Conservation (phyloP, 2,113 vertebrate species). For the Eulemur rufifrons region DNA sequence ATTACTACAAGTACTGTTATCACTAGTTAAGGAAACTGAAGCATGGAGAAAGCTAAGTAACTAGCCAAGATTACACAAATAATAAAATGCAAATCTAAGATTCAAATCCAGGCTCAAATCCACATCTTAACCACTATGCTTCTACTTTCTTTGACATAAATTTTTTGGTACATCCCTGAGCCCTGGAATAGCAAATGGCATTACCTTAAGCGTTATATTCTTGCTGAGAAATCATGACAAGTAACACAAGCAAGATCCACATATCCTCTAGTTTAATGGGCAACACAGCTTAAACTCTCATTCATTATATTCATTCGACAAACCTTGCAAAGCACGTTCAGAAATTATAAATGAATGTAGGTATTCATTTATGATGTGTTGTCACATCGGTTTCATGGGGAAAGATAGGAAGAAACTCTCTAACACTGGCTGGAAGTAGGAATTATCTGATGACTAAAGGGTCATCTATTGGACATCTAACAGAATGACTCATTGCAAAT, state of each 20-base stretch:
- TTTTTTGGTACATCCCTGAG: not conserved
- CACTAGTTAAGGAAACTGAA: not conserved
- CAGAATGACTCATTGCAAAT: not conserved
- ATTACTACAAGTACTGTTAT: not conserved
- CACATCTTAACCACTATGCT: not conserved
- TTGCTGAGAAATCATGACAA: not conserved
- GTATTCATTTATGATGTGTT: not conserved
- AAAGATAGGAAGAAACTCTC: not conserved
- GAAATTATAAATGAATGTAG: constrained; percentile 18
- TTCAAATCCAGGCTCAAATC: not conserved
- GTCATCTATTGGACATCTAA: not conserved
- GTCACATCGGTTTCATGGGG: not conserved
- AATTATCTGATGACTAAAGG: not conserved
- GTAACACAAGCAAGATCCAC: not conserved
- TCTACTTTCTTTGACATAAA: not conserved
- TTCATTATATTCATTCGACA: not conserved
- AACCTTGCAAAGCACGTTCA: constrained; percentile 3
- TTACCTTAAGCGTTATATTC: not conserved
- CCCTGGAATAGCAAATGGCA: not conserved
- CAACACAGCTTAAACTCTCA: not conserved
- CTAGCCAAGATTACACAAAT: not conserved
- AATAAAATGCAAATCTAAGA: not conserved
- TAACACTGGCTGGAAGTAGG: not conserved
- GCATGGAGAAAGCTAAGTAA: not conserved
- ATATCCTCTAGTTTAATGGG: not conserved